Evolutionary conservation across 2,113 vertebrate genomes (phyloP).

Genomic region (Osmerus eperlanus): DNA sequence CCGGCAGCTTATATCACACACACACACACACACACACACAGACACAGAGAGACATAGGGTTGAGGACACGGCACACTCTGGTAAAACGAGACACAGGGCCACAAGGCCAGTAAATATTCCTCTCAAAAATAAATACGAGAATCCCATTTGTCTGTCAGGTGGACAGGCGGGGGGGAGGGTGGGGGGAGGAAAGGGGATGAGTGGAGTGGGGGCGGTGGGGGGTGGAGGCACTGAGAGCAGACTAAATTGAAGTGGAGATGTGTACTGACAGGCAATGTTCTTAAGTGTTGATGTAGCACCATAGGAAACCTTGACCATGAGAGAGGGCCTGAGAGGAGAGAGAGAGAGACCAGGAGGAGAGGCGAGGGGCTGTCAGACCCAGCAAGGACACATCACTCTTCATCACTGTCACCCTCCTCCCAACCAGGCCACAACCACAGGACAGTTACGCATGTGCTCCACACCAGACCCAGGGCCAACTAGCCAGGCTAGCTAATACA

Average conservation of each 20-base stretch:
- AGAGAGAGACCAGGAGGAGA: background rate
- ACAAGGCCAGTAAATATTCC: slow-evolving; percentile 1
- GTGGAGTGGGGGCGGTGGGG: background rate
- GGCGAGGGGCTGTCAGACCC: background rate
- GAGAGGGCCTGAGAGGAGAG: background rate
- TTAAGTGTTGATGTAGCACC: slow-evolving; percentile 10
- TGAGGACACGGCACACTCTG: background rate
- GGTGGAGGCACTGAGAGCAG: background rate
- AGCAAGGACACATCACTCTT: slow-evolving; percentile 3
- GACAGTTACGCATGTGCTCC: background rate
- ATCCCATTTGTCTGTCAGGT: background rate
- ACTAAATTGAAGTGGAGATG: slow-evolving; percentile 6
- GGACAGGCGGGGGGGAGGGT: background rate
- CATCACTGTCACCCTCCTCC: background rate
- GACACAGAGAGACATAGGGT: background rate
- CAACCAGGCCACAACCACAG: background rate
- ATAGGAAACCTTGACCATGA: slow-evolving; percentile 11
- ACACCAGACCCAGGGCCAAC: background rate
- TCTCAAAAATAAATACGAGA: background rate
- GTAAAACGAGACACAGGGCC: background rate
- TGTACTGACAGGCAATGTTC: slow-evolving; percentile 13
- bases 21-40: background rate
- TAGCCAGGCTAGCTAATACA: too few species aligned
- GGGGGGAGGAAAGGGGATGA: background rate
- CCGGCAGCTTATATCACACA: background rate